These are phyloP conservation scores for Hybognathus amarus DNA, from an alignment of 2,797 vertebrate genomes.

Conservation along the genomic window DNA sequence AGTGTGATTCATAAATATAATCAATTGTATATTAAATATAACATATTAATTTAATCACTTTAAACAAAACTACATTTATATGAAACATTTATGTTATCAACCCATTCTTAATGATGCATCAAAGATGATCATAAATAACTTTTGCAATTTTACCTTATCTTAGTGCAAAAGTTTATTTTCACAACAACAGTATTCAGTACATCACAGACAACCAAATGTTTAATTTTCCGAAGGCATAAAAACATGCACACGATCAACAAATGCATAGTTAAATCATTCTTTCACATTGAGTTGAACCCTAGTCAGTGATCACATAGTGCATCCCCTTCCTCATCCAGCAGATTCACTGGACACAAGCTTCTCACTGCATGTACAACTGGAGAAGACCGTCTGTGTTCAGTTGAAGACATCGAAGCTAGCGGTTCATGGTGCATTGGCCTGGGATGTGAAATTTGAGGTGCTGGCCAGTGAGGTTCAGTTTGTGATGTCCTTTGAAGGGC, in stretches of 20 bases:
- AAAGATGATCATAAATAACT: neutral
- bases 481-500: slow-evolving; percentile 45
- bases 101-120: neutral
- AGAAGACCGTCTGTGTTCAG: slow-evolving; percentile 7
- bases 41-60: too few species aligned
- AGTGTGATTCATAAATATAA: neutral
- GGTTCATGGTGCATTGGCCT: neutral
- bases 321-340: neutral
- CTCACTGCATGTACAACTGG: neutral
- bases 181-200: neutral
- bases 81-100: neutral
- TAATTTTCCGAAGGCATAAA: neutral
- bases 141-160: neutral
- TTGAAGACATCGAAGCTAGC: slow-evolving; percentile 39
- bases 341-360: neutral
- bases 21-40: neutral
- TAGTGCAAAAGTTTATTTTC: neutral
- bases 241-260: neutral
- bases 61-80: neutral
- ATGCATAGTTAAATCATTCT: neutral
- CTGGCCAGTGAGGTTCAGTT: slow-evolving; percentile 22
- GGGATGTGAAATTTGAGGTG: slow-evolving; percentile 58
- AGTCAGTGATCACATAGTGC: neutral
- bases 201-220: neutral
- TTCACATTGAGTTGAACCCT: neutral